Conservation (phyloP, 2,888 invertebrate species). For the Drosophila conformis region DNA sequence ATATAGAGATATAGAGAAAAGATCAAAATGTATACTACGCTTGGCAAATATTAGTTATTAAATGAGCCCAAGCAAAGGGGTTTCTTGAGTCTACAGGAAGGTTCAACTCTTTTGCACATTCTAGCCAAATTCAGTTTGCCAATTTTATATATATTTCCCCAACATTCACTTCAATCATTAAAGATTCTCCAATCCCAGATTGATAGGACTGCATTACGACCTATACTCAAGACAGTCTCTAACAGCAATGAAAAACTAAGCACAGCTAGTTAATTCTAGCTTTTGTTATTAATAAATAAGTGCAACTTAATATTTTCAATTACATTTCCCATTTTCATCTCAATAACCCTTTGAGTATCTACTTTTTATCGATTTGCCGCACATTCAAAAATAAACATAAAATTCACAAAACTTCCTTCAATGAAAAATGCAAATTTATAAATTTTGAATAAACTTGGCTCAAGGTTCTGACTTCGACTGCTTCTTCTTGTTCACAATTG, state of each 20-base stretch:
- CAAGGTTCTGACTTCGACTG: conserved; percentile 48
- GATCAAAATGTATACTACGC: neutral
- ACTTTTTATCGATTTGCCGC: conserved; percentile 38
- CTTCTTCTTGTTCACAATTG: conserved; percentile 43
- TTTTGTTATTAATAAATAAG: neutral
- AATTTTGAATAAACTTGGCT: conserved; percentile 55
- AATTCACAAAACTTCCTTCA: conserved; percentile 22
- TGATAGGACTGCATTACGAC: neutral
- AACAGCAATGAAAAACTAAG: neutral
- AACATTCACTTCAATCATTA: neutral
- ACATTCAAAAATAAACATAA: neutral
- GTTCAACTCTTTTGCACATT: neutral
- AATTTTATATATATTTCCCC: neutral
- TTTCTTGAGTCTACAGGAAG: neutral
- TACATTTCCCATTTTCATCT: neutral
- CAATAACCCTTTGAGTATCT: neutral
- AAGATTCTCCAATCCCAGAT: neutral
- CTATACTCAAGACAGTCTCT: neutral
- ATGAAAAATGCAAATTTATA: conserved; percentile 57
- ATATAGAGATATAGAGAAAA: neutral
- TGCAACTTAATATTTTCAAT: neutral
- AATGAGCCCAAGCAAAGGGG: neutral
- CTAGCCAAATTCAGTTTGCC: no score
- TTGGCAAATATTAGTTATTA: neutral
- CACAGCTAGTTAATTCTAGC: neutral